phyloP scores from a whole-genome alignment of 2,888 invertebrate species.

The Galeopsomyia nigrocyanea region DNA sequence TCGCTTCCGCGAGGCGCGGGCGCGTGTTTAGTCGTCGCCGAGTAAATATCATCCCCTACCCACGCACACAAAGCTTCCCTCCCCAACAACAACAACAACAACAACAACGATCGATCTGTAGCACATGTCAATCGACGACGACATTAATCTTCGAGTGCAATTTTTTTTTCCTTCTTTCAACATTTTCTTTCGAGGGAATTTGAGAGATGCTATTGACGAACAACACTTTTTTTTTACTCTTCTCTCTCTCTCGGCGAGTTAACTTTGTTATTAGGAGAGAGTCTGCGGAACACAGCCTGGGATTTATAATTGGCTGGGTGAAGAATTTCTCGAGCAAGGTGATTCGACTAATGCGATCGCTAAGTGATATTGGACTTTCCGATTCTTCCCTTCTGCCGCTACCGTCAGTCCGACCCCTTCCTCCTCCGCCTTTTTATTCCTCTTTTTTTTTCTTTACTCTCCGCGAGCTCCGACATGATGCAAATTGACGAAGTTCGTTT shows the following conservation, averaged over 20 bases:
- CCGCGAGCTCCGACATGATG: not conserved
- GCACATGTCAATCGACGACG: not conserved
- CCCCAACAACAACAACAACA: not conserved
- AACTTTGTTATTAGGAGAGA: not conserved
- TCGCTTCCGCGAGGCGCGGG: conserved; percentile 51
- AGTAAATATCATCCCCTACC: conserved; percentile 59
- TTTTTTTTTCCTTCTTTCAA: not conserved
- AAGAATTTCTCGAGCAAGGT: conserved; percentile 12
- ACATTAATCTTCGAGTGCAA: conserved; percentile 22
- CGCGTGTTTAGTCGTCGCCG: conserved; percentile 57
- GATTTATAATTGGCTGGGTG: conserved; percentile 22
- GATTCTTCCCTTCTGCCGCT: not conserved
- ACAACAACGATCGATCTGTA: not conserved
- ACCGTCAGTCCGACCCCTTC: too few relatives aligned
- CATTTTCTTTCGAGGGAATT: not conserved
- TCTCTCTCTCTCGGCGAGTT: not conserved
- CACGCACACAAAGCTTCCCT: not conserved
- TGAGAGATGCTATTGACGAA: not conserved
- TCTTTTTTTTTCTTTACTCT: conserved; percentile 3
- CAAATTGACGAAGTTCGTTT: conserved; percentile 28
- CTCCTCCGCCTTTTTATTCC: too few relatives aligned
- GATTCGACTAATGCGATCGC: conserved; percentile 25
- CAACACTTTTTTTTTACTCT: conserved; percentile 8
- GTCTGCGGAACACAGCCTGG: not conserved
- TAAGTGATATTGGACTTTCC: conserved; percentile 32